These are phyloP conservation scores for Amblyopsis rosae DNA, from an alignment of 2,113 vertebrate genomes.

Conservation along the genomic window DNA sequence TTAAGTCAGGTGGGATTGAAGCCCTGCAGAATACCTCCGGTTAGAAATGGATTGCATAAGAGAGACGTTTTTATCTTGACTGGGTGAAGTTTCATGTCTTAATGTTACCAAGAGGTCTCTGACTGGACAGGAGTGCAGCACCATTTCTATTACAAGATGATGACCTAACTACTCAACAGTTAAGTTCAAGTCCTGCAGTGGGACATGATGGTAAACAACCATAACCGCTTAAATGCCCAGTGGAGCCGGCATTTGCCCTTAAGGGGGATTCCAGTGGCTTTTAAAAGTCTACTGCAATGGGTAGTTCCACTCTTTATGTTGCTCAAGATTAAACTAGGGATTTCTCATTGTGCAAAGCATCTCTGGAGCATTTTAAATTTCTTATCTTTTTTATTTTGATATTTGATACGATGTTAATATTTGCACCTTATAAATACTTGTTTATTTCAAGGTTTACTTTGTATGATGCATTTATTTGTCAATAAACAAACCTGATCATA, in stretches of 20 bases:
- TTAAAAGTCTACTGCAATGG: slow-evolving; percentile 7
- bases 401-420: slow-evolving; percentile 41
- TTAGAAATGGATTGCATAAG: slow-evolving; percentile 12
- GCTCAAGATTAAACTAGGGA: slow-evolving; percentile 31
- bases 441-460: slow-evolving; percentile 56
- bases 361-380: slow-evolving; percentile 36
- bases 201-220: slow-evolving; percentile 20
- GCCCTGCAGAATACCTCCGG: slow-evolving; percentile 2
- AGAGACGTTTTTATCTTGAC: neutral
- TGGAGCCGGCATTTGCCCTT: slow-evolving; percentile 1
- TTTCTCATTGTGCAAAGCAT: slow-evolving; percentile 35
- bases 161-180: slow-evolving; percentile 4
- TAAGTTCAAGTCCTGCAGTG: slow-evolving; percentile 19
- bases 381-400: slow-evolving; percentile 32
- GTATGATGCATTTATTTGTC: slow-evolving; percentile 46
- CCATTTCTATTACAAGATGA: slow-evolving; percentile 10
- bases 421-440: slow-evolving; percentile 35
- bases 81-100: slow-evolving; percentile 15
- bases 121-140: slow-evolving; percentile 27
- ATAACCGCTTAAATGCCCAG: neutral
- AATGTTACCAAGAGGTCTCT: slow-evolving; percentile 23
- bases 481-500: slow-evolving; percentile 58
- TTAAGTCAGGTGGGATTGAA: slow-evolving; percentile 8
- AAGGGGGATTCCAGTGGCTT: slow-evolving; percentile 3
- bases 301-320: slow-evolving; percentile 25